Conservation (phyloP, 2,797 vertebrate species). For the Pseudochirops corinnae region DNA sequence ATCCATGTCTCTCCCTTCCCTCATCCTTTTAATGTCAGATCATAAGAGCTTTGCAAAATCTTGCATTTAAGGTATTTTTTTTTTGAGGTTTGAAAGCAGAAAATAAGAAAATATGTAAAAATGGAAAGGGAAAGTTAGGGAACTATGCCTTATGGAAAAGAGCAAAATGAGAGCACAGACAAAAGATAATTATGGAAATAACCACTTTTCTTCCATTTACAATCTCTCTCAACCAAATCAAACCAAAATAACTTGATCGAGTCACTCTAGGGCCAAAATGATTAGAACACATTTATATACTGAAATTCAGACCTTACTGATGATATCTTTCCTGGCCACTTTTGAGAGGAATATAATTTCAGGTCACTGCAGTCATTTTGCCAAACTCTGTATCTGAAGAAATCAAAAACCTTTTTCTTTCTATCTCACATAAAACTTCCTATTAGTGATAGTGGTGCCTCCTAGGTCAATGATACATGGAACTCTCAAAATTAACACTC, state of each 20-base stretch:
- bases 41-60: background rate
- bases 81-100: background rate
- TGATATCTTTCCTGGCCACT: background rate
- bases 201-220: slow-evolving; percentile 17
- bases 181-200: background rate
- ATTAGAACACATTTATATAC: background rate
- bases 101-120: background rate
- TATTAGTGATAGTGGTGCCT: background rate
- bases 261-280: background rate
- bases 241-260: background rate
- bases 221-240: background rate
- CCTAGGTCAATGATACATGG: background rate
- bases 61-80: slow-evolving; percentile 33
- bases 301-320: background rate
- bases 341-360: background rate
- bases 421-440: background rate
- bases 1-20: background rate
- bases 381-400: slow-evolving; percentile 10
- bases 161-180: background rate
- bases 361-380: slow-evolving; percentile 1
- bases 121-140: slow-evolving; percentile 32
- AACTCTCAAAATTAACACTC: background rate
- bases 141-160: slow-evolving; percentile 7
- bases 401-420: background rate
- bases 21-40: background rate